Percentiles rank a stretch among this genome's conserved stretches.
phyloP scores from a whole-genome alignment of 2,888 invertebrate genomes.

The Kuschelorhynchus macadamiae region DNA sequence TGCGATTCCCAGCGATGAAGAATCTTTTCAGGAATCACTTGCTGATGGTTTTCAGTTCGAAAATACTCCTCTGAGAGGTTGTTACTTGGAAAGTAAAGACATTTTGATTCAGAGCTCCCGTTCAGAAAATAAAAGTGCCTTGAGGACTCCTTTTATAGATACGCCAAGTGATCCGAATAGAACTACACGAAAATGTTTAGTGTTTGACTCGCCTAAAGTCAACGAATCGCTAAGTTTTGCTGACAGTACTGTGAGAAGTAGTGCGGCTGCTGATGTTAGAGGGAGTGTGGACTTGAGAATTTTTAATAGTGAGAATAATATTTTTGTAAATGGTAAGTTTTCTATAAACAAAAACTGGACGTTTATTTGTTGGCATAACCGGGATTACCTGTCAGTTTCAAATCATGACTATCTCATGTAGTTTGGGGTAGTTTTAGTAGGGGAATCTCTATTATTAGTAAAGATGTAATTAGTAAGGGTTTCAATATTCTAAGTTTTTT shows the following conservation, averaged over 20 bases:
- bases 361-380: no score
- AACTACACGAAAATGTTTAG: conserved; percentile 66
- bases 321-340: conserved; percentile 68
- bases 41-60: conserved; percentile 48
- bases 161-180: conserved; percentile 52
- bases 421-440: no score
- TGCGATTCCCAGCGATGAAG: conserved; percentile 33
- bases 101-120: conserved; percentile 35
- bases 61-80: conserved; percentile 56
- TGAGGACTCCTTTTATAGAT: conserved; percentile 8
- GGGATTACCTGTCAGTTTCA: no score
- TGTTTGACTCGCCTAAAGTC: conserved; percentile 65
- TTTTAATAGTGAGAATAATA: conserved; percentile 60
- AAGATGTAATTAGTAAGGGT: no score
- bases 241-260: conserved; percentile 56
- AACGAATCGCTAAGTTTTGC: conserved; percentile 55
- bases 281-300: conserved; percentile 68
- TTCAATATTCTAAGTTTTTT: no score
- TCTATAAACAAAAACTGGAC: no score
- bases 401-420: no score
- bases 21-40: conserved; percentile 8
- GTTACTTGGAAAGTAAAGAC: conserved; percentile 57
- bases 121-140: neutral
- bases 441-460: no score
- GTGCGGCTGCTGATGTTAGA: conserved; percentile 57